Base-by-base conservation (phyloP, 2,888 invertebrate species). In the Antheraea yamamai region DNA sequence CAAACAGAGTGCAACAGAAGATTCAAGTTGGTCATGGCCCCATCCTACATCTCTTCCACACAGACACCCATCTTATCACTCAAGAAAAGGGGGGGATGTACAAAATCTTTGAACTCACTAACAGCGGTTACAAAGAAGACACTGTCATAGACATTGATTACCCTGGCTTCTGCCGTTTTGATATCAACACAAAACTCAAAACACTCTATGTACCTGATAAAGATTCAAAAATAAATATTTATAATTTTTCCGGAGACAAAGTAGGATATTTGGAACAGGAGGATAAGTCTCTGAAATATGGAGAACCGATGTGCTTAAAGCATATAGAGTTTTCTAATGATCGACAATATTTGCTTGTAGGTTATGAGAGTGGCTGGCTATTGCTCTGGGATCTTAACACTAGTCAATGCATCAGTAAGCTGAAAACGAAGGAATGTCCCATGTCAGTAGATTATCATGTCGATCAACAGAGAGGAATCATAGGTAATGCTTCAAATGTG, bases 311-410 rank as follows among this genome's bases (percentile, higher is more conserved):
- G 97, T 96, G 96, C 80, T 88, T 97, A 80, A 94, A 95, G 82
- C 92, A 90, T 83, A 84, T 94, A 77, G 91, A 95, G 84, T 95
- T 94, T 80, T 87, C 95, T 39, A 83, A 87, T 77, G 95, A 95
- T 79, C 92, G 91, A 78, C 87, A 91, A 6, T 96, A 95, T 83
- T 85, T 97, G 35, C 89, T 98, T 74, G 96, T 96, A 20, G 97
- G 97, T 70, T 97, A 97, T 81, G 98, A 98, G 88, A 96, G 96
- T 35, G 97, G 97, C 1, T 96, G 96, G 87, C 92, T 97, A 73
- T 90, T 96, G 20, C 91, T 97, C 30, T 98, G 97, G 97, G 97
- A 97, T 91, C 92, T 96, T 82, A 95, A 95, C 82, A 95, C 96
- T 81, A 95, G 95, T 86, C 95, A 95, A 85, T 91, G 94, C 80